These are phyloP conservation scores for Smithornis capensis DNA, from an alignment of 2,113 vertebrate species.

Conservation along the genomic window DNA sequence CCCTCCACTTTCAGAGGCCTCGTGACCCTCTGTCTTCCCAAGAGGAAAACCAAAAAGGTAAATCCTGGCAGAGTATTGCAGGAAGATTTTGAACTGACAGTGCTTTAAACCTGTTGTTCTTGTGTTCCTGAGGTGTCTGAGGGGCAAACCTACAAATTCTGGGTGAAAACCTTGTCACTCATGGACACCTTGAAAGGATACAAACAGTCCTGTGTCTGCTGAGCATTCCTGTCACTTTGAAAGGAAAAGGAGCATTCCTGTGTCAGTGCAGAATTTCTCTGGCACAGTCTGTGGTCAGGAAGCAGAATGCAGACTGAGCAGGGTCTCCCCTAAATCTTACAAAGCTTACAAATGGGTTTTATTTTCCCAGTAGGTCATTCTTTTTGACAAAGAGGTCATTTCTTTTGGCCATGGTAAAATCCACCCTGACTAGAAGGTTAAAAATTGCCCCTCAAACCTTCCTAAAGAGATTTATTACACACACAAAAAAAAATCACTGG, in stretches of 20 bases:
- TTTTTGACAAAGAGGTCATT: neutral
- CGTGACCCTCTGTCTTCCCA: neutral
- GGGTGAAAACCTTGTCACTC: no score
- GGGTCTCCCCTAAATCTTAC: neutral
- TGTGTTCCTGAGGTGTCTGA: neutral
- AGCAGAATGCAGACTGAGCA: neutral
- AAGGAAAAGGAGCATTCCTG: neutral
- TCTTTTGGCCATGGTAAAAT: neutral
- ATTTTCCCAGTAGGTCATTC: neutral
- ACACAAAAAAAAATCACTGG: neutral
- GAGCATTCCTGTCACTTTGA: neutral
- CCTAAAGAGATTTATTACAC: neutral
- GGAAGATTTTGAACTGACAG: neutral
- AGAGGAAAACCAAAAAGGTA: neutral
- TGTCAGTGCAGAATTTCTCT: neutral
- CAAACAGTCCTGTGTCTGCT: neutral
- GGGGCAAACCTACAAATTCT: neutral
- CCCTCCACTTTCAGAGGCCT: neutral
- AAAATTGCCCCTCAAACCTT: neutral
- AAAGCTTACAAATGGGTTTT: neutral
- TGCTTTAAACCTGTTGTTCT: constrained; percentile 1
- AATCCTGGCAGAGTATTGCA: neutral
- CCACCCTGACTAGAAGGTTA: accelerated
- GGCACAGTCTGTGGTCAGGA: neutral
- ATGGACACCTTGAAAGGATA: neutral